These are phyloP conservation scores for Drosophila mayri DNA, from an alignment of 1,140 invertebrate genomes.

Conservation along the genomic window DNA sequence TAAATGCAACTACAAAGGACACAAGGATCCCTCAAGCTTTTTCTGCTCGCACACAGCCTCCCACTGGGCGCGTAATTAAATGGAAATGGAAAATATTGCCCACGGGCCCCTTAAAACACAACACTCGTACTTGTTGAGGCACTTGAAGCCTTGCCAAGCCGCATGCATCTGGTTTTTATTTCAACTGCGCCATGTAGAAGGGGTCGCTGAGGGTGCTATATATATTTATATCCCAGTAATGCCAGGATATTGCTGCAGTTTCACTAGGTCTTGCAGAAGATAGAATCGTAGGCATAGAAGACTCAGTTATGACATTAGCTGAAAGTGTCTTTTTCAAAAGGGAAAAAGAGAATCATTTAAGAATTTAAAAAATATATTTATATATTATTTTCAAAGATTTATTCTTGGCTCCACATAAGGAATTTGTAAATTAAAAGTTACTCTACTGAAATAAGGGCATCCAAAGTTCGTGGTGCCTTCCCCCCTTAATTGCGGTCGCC, in stretches of 20 bases:
- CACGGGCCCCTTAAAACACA: conserved; percentile 30
- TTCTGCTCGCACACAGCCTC: conserved; percentile 8
- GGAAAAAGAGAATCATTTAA: background rate
- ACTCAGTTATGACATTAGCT: background rate
- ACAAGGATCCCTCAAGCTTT: conserved; percentile 24
- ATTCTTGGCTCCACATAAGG: background rate
- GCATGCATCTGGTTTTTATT: conserved; percentile 43
- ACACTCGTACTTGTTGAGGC: conserved; percentile 54
- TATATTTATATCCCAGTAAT: background rate
- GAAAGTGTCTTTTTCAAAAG: background rate
- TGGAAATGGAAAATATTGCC: conserved; percentile 68
- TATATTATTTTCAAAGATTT: background rate
- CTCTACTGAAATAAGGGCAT: background rate
- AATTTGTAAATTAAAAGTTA: no score
- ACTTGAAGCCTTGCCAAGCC: conserved; percentile 57
- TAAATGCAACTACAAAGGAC: conserved; percentile 70
- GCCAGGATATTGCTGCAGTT: background rate
- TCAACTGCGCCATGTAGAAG: conserved; percentile 18
- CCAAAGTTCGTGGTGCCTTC: background rate
- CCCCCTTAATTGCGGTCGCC: background rate
- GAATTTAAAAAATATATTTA: background rate
- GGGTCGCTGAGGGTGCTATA: conserved; percentile 17
- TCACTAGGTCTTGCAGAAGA: background rate
- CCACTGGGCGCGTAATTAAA: conserved; percentile 67
- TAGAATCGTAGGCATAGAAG: background rate